Base-by-base conservation (phyloP, 1,140 invertebrate species). In the Goniozus legneri region DNA sequence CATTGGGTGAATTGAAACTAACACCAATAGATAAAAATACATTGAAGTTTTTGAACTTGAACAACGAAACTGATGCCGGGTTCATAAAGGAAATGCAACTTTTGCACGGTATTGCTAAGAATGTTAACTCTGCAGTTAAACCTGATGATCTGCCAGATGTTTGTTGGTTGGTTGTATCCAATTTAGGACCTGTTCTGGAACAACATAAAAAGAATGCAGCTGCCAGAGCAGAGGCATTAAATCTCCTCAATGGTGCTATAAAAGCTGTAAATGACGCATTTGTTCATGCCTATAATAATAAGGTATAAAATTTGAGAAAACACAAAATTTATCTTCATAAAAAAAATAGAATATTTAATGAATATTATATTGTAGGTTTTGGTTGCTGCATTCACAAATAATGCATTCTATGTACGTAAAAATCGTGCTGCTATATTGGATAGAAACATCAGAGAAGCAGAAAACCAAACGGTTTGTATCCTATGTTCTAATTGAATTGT, bases 141-240 rank as follows among this genome's bases (percentile, higher is more conserved):
- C 54, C 72, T 14, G 81, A 86, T 59, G 77, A 77, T 34, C 70
- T 80, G 37, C 73, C 84, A 34, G 83, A 86, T 67, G 78, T 86
- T 54, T 85, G 81, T 62, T 85, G 84, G 80, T 72, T 87, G 41
- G 79, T 82, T 48, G 72, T 86, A 22, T 75, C 76, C 18, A 79
- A 80, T 13, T 67, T 88, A 6, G 80, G 81, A 55, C 68, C 80
- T n/a, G 52, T 88, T 4, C 73, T 79, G 39, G 82, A 87, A 60
- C 71, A 77, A 31, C 81, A 89, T 70, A 85, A 85, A 6, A 79
- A 80, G 41, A 82, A 84, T 57, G 87, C 87, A 1, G 64, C 80
- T 13, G 76, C 82, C 58, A 72, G 80, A 4, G 79, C 80, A 52
- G 87, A 90, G 76, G 86, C 86, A 35, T 80, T 83, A 48, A 75